Evolutionary conservation across 2,797 vertebrate species (phyloP).

Genomic region (Merluccius polli): DNA sequence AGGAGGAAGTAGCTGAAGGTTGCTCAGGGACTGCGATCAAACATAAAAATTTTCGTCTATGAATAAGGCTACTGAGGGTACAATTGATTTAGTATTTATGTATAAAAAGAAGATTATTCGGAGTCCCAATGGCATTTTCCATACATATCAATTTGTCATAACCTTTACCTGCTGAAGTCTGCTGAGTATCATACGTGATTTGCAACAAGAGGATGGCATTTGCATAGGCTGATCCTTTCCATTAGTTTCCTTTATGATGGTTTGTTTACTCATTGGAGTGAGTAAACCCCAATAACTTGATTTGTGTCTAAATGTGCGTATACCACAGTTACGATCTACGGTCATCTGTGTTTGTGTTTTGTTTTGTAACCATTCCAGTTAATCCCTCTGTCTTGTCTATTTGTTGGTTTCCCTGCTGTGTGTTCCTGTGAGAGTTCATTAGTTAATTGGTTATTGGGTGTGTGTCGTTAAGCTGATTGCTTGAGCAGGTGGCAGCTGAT

Average conservation of each 20-base stretch:
- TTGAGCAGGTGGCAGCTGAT: neutral
- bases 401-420: too few relatives aligned
- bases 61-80: neutral
- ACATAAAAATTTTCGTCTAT: neutral
- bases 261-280: too few relatives aligned
- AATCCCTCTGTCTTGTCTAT: too few relatives aligned
- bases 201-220: neutral
- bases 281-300: neutral
- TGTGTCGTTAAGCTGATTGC: neutral
- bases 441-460: neutral
- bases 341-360: neutral
- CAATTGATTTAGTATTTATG: neutral
- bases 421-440: neutral
- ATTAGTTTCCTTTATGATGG: too few relatives aligned
- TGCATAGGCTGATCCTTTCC: too few relatives aligned
- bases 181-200: neutral
- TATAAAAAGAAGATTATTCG: too few relatives aligned
- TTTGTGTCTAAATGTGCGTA: neutral
- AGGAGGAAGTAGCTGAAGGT: neutral
- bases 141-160: neutral
- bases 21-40: neutral
- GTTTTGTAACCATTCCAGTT: neutral
- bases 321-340: neutral
- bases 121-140: neutral
- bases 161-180: neutral